Base-by-base conservation (phyloP, 2,797 vertebrate species). In the Urocyon cinereoargenteus region DNA sequence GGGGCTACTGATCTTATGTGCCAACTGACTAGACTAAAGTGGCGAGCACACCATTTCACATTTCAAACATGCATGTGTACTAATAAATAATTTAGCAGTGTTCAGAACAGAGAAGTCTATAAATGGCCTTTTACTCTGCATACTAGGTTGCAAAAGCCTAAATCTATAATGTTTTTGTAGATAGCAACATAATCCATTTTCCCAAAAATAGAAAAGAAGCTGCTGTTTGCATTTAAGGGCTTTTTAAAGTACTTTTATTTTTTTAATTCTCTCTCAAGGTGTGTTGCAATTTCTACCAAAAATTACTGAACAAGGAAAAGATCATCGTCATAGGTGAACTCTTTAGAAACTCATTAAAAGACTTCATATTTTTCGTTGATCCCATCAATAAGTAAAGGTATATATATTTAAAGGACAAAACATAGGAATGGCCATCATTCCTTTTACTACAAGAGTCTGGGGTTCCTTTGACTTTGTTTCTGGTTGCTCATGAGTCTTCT, bases 341-440 rank as follows among this genome's bases (percentile, higher is more conserved):
- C 28, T 53, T 84, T 45, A 70, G 36, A 90, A 78, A 92, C 2
- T 73, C 7, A 4, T 68, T 77, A 73, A 89, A 94, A 70, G 2
- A 6, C 28, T 61, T 78, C 19, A 78, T 77, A 73, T 40, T 91
- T 82, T 73, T 31, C 3, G 9, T 28, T 77, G 70, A 88, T 68
- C 24, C 1, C 93, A 83, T 2, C 62, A 83, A 49, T 66, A 77
- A 53, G 12, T 66, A 62, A 66, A 70, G 9, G 34, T 34, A 11
- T 24, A 36, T 61, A 73, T 84, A 89, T 91, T 83, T 28, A 45
- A 45, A 95, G 68, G 11, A 86, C 15, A 89, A 86, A 89, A 57
- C 57, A 70, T 10, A 95, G 28, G 62, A 75, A 79, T 16, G n/a
- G 5, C 2, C 12, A 55, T 57, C 26, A 82, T 72, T 72, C 22